Evolutionary conservation across 2,888 invertebrate genomes (phyloP).

Genomic region (Itoplectis maculator): DNA sequence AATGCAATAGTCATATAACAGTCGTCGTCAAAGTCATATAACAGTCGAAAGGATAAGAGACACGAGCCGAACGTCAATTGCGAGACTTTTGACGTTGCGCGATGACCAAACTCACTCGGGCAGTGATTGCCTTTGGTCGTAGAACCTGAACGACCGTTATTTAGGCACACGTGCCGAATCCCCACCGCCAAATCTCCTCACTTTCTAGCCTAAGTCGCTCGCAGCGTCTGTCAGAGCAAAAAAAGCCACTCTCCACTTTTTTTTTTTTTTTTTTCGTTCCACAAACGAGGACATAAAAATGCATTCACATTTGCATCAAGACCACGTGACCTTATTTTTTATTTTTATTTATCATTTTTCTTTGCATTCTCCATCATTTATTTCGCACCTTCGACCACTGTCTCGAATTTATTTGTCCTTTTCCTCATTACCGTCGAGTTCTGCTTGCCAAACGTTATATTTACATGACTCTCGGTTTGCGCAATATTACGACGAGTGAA

Average conservation of each 20-base stretch:
- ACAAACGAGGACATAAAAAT: slow-evolving; percentile 9
- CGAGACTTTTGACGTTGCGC: neutral
- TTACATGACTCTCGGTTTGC: slow-evolving; percentile 30
- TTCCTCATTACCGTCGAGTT: neutral
- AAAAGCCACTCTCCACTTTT: neutral
- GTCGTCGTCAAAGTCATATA: too few relatives aligned
- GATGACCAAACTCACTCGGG: neutral
- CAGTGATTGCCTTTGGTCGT: neutral
- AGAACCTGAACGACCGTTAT: slow-evolving; percentile 45
- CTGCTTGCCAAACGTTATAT: slow-evolving; percentile 19
- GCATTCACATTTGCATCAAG: neutral
- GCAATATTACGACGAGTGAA: slow-evolving; percentile 38
- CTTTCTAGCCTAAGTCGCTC: slow-evolving; percentile 18
- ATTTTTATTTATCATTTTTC: neutral
- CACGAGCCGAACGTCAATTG: neutral
- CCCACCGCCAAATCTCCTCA: slow-evolving; percentile 10
- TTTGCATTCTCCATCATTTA: neutral
- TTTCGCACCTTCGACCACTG: neutral
- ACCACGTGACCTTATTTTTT: neutral
- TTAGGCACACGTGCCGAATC: slow-evolving; percentile 38
- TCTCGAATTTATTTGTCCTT: neutral
- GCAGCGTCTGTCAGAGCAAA: neutral
- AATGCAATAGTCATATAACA: neutral
- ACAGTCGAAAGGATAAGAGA: neutral
- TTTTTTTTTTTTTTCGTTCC: too few relatives aligned